Conservation (phyloP, 2,888 invertebrate species). For the Callyntrura sp. region DNA sequence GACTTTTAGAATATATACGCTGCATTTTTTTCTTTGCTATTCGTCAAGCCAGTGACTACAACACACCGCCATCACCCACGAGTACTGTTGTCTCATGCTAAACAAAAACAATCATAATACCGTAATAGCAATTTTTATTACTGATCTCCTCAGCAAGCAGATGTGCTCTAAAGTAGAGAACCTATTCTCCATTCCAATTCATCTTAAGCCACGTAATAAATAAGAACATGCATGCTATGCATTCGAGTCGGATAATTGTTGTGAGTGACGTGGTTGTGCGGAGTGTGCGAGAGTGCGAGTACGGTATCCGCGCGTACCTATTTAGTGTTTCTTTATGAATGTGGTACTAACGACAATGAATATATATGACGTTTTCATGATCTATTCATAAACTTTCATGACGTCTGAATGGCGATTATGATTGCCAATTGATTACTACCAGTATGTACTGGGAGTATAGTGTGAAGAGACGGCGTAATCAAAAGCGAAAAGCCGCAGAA, state of each 20-base stretch:
- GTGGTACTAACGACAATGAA: neutral
- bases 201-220: neutral
- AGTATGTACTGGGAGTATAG: neutral
- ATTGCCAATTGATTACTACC: constrained; percentile 42
- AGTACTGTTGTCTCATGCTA: constrained; percentile 24
- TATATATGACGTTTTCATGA: constrained; percentile 19
- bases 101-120: constrained; percentile 63
- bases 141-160: neutral
- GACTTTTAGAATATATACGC: constrained; percentile 56
- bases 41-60: constrained; percentile 41
- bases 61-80: constrained; percentile 33
- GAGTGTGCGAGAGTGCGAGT: neutral
- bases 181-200: too few species aligned
- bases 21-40: constrained; percentile 1
- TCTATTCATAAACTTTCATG: constrained; percentile 52
- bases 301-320: too few species aligned
- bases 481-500: constrained; percentile 7
- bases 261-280: neutral
- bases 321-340: neutral
- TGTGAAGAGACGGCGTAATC: constrained; percentile 22
- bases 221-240: constrained; percentile 27
- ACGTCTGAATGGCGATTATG: constrained; percentile 20
- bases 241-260: neutral
- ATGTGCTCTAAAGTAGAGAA: too few species aligned
- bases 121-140: constrained; percentile 46